Evolutionary conservation across 2,797 vertebrate genomes (phyloP).

Genomic region (Thripadectes ignobilis): DNA sequence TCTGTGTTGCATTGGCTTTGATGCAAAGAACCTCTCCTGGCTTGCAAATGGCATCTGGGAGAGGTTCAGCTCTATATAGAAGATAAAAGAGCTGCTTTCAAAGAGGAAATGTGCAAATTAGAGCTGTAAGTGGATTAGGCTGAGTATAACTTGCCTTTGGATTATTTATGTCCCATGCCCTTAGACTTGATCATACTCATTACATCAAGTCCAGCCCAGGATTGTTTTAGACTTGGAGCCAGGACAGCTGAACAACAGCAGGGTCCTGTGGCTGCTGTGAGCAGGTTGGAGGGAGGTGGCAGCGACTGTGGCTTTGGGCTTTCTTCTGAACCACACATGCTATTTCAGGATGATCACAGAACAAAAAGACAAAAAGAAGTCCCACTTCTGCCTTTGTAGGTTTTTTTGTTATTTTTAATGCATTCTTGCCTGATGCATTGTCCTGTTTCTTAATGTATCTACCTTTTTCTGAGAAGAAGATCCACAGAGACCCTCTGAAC

Average conservation of each 20-base stretch:
- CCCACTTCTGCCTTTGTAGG: not conserved
- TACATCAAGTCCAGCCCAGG: not conserved
- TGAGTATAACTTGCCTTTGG: not conserved
- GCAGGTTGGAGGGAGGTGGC: not conserved
- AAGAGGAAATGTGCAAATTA: slow-evolving; percentile 5
- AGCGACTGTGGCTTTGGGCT: not conserved
- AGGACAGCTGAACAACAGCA: not conserved
- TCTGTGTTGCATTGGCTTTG: not conserved
- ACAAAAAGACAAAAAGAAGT: not conserved
- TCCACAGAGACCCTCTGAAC: not conserved
- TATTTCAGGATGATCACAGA: slow-evolving; percentile 6
- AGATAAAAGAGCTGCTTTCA: slow-evolving; percentile 8
- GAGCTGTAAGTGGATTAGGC: slow-evolving; percentile 6
- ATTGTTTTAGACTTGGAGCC: not conserved
- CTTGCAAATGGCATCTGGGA: not conserved
- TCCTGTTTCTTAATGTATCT: not conserved
- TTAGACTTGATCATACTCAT: not conserved
- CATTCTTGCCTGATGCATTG: not conserved
- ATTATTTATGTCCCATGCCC: slow-evolving; percentile 4
- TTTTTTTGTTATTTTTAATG: not conserved
- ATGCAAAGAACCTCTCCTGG: not conserved
- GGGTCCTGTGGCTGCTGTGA: not conserved
- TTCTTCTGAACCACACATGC: not conserved
- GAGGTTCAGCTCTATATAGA: not conserved
- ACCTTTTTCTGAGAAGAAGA: not conserved